Evolutionary conservation across 2,113 vertebrate species (phyloP), one percentile per base, ranked within the genome.

Genomic region (Heteronetta atricapilla): DNA sequence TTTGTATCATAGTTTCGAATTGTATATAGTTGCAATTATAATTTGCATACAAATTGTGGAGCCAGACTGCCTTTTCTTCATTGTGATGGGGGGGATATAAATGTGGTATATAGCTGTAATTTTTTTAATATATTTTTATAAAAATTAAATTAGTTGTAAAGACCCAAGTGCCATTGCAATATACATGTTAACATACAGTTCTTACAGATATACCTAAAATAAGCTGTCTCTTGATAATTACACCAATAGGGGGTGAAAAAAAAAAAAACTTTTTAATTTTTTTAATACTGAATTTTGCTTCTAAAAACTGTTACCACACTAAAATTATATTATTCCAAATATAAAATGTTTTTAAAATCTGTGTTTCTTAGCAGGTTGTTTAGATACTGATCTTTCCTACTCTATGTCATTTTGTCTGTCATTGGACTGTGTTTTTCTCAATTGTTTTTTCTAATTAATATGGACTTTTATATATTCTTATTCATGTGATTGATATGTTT

Each of bases 121-220:
- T 12, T n/a, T n/a, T 31, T 55, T 40, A 15, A 13, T 26, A 16
- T 14, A 18, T 46, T 90, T 76, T 81, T 74, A 10, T 6, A 67
- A 10, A 29, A 55, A 62, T 62, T 44, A 29, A 55, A 62, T 62
- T 44, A 20, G 13, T 64, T 59, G n/a, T 10, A 13, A 70, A 50
- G 31, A 15, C 55, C 18, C 3, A 42, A 42, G 4, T 33, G 20
- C 2, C 28, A 72, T 70, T 86, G 3, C 22, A 33, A 26, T 50
- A 29, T 0, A 0, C 33, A 15, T 8, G 5, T 28, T 3, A 60
- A 6, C 15, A 5, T 15, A 23, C 4, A 36, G 14, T 73, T 77
- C 29, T 77, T 33, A 78, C 2, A 58, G 21, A 17, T 60, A 68
- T 0, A 9, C 10, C 38, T 62, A 36, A 56, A 86, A 53, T 56